Evolutionary conservation across 2,797 vertebrate genomes (phyloP), one percentile per base, ranked within the genome.

Genomic region (Notolepis coatsorum): DNA sequence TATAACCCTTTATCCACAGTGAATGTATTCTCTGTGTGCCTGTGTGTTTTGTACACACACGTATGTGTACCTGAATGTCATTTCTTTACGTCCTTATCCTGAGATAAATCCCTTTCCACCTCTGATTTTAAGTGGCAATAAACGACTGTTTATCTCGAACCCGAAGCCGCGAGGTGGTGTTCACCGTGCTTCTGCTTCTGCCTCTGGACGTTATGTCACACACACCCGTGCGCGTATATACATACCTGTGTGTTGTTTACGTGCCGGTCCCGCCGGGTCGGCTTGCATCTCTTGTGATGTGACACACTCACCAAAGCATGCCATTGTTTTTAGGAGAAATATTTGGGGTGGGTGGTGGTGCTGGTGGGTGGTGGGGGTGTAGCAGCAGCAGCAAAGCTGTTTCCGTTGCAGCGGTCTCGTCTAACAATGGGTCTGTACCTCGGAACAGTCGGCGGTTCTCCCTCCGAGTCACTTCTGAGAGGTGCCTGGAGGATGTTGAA

Each of bases 311-410:
- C 66, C 54, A 63, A 89, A 79, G 71, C 77, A 86, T 45, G 71
- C 83, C 68, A 92, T 93, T 94, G 92, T 93, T 84, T 84, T 69
- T 4, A 10, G 49, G 65, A 84, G 75, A 92, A 91, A 90, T 90
- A 81, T 90, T 92, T 85, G 50, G 54, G 7, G 45, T 33, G 12
- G 31, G 60, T 64, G 68, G 68, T 55, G 70, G 67, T 55, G 49
- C 21, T n/a, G n/a, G n/a, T n/a, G n/a, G n/a, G n/a, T n/a, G n/a
- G n/a, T n/a, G n/a, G n/a, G n/a, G n/a, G n/a, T 2, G 18, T 7
- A 18, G n/a, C 33, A 68, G 64, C 20, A 45, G 41, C 62, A n/a
- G 67, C 80, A 81, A 89, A 90, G 90, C 84, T 86, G 91, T 70
- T 93, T 94, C 92, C 93, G 93, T 90, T 67, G 12, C 50, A 33